Conservation (phyloP, 2,888 invertebrate species). For the Eustalomyia histrio region DNA sequence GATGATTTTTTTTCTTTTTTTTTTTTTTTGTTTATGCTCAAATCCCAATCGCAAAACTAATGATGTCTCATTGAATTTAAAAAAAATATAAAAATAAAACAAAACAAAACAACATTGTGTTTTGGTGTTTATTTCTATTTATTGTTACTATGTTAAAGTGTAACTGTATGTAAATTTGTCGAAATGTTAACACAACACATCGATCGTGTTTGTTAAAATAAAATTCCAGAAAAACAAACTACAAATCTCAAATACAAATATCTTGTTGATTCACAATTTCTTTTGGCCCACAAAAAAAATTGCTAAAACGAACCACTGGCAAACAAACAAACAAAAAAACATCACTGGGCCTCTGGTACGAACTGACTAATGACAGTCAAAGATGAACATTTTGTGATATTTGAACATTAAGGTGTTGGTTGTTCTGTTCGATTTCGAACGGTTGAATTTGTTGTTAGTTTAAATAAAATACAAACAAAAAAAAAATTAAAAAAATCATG, state of each 20-base stretch:
- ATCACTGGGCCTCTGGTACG: slow-evolving; percentile 44
- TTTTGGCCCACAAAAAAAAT: slow-evolving; percentile 33
- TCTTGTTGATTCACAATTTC: slow-evolving; percentile 56
- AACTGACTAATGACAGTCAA: slow-evolving; percentile 65
- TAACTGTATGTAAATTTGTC: slow-evolving; percentile 66
- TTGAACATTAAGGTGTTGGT: slow-evolving; percentile 65
- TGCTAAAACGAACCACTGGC: not conserved
- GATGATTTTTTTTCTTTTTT: not conserved
- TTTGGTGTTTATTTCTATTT: slow-evolving; percentile 42
- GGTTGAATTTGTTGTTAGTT: slow-evolving; percentile 50
- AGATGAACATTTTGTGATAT: slow-evolving; percentile 65
- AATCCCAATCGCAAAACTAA: slow-evolving; percentile 30
- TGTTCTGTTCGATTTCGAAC: slow-evolving; percentile 55
- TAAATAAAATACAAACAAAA: not conserved
- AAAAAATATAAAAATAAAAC: slow-evolving; percentile 30
- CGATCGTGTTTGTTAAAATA: slow-evolving; percentile 61
- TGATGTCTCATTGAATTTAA: slow-evolving; percentile 48
- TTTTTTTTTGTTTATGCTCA: slow-evolving; percentile 26
- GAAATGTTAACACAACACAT: slow-evolving; percentile 65
- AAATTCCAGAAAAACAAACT: slow-evolving; percentile 23
- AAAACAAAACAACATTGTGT: slow-evolving; percentile 41
- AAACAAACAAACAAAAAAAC: slow-evolving; percentile 19
- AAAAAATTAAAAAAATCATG: slow-evolving; percentile 11
- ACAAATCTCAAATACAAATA: slow-evolving; percentile 52
- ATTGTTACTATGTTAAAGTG: slow-evolving; percentile 57